Percentiles rank a stretch among this genome's conserved stretches.
phyloP scores from a whole-genome alignment of 2,113 vertebrate species.

The Xiphorhynchus elegans region DNA sequence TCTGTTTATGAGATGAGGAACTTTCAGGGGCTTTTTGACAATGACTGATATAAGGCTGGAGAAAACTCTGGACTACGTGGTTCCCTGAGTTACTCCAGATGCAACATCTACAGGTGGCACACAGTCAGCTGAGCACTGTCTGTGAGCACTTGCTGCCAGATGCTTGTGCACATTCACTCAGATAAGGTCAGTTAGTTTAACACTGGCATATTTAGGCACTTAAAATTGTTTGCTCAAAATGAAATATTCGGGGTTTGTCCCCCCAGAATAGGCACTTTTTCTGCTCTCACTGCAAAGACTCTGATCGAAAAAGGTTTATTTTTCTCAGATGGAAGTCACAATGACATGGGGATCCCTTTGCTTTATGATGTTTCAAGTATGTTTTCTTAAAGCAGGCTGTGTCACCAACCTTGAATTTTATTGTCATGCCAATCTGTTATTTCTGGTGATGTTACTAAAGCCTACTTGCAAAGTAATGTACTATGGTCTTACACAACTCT shows the following conservation, averaged over 20 bases:
- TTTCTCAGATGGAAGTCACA: background rate
- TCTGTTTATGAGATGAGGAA: background rate
- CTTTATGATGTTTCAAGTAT: background rate
- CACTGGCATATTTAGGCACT: background rate
- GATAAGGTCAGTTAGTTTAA: background rate
- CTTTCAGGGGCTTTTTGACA: background rate
- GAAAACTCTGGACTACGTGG: background rate
- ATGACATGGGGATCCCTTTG: background rate
- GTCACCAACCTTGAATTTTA: background rate
- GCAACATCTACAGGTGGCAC: background rate
- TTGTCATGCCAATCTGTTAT: background rate
- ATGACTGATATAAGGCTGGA: background rate
- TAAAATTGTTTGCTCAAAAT: background rate
- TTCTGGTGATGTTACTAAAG: background rate
- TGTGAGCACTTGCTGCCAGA: background rate
- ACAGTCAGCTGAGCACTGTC: background rate
- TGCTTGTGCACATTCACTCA: background rate
- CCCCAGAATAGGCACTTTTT: fast-evolving
- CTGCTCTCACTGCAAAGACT: background rate
- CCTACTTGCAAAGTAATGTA: background rate
- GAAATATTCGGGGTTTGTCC: background rate
- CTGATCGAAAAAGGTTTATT: background rate
- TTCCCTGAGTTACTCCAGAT: background rate
- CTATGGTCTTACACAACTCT: background rate
- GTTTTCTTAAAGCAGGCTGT: background rate